Evolutionary conservation across 2,113 vertebrate species (phyloP).

Genomic region (Piaya cayana): DNA sequence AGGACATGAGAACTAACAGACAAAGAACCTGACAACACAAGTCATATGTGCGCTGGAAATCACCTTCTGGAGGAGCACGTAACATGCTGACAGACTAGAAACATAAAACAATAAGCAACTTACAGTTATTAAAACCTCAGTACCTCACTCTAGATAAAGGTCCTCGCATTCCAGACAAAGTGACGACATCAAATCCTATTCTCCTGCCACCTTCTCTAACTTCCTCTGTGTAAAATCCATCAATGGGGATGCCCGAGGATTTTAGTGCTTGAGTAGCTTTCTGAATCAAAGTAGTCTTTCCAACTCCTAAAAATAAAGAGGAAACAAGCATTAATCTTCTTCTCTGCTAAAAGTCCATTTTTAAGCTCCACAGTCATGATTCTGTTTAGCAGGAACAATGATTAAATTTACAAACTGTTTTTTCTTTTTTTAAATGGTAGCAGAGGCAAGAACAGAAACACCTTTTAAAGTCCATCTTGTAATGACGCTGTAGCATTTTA

Average conservation of each 20-base stretch:
- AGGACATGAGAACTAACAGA: neutral
- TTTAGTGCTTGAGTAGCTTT: constrained; percentile 83
- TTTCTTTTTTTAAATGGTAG: neutral
- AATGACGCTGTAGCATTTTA: neutral
- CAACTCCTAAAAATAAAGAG: constrained; percentile 82
- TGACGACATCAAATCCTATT: constrained; percentile 95
- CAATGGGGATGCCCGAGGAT: constrained; percentile 75
- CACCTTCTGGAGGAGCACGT: neutral
- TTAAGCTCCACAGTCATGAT: neutral
- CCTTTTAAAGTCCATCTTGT: neutral
- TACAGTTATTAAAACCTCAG: neutral
- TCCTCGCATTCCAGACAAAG: constrained; percentile 84
- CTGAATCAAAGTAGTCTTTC: constrained; percentile 94
- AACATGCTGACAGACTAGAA: neutral
- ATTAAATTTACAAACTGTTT: neutral
- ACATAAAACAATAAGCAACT: neutral
- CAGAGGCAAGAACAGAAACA: neutral
- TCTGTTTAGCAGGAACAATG: neutral
- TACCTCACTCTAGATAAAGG: constrained; percentile 91
- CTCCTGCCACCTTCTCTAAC: constrained; percentile 87
- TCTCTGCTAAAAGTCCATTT: neutral
- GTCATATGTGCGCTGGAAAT: neutral
- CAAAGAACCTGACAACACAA: neutral
- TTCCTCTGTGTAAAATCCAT: constrained; percentile 98
- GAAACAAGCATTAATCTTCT: neutral